phyloP scores from a whole-genome alignment of 2,113 vertebrate species.

The Sebastes schlegelii region DNA sequence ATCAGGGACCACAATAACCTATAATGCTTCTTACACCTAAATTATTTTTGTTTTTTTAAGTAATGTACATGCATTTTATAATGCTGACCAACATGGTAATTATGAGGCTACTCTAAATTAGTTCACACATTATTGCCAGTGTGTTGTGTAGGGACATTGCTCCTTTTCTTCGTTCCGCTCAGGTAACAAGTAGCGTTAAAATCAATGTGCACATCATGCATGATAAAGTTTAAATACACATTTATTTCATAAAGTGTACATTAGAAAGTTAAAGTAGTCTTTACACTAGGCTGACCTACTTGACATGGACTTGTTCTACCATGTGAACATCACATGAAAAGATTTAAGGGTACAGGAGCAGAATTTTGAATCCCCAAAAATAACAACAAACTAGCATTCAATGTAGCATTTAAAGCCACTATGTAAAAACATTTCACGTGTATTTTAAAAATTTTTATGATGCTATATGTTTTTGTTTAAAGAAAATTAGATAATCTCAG shows the following conservation, averaged over 20 bases:
- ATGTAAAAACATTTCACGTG: background rate
- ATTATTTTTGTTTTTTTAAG: background rate
- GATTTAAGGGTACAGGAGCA: background rate
- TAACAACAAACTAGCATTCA: background rate
- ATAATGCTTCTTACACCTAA: background rate
- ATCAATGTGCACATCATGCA: too few species aligned
- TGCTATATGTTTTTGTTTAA: background rate
- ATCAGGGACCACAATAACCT: background rate
- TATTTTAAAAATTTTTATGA: too few species aligned
- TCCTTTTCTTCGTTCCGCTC: background rate
- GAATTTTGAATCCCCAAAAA: background rate
- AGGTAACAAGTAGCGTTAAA: too few species aligned
- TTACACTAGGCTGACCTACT: background rate
- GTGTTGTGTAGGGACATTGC: background rate
- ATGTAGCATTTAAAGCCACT: background rate
- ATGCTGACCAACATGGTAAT: background rate
- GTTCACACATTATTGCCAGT: background rate
- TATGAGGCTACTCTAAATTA: background rate
- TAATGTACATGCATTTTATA: background rate
- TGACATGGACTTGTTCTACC: too few species aligned
- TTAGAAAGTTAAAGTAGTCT: too few species aligned
- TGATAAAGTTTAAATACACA: too few species aligned
- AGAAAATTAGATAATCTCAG: background rate
- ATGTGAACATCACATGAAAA: background rate
- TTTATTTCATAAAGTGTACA: too few species aligned